Conservation (phyloP, 2,888 invertebrate species). For the Xestia sexstrigata region DNA sequence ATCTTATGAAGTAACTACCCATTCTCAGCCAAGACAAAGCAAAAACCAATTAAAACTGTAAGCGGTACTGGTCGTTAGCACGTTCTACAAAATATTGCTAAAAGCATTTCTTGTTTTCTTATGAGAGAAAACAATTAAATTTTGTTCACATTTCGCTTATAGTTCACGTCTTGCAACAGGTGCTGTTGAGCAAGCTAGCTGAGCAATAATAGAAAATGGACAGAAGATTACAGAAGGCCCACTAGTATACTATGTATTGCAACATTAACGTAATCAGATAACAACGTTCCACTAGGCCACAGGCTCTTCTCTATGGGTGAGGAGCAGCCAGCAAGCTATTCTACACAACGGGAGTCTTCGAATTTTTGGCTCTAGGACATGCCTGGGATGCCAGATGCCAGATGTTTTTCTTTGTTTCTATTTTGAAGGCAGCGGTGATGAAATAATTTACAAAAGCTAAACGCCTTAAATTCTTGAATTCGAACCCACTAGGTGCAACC, state of each 20-base stretch:
- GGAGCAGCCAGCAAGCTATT: not conserved
- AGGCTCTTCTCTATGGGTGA: not conserved
- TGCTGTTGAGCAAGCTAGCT: conserved; percentile 17
- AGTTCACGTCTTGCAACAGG: conserved; percentile 43
- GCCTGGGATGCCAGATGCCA: not conserved
- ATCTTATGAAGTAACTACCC: not conserved
- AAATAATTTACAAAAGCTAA: not conserved
- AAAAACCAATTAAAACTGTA: conserved; percentile 32
- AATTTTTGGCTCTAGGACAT: not conserved
- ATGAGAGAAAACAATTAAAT: conserved; percentile 46
- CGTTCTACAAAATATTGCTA: conserved; percentile 39
- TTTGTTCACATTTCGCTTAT: conserved; percentile 41
- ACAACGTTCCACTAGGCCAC: not conserved
- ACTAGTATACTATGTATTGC: not conserved
- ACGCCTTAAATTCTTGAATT: not conserved
- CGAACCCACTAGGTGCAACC: not conserved
- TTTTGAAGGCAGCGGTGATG: not conserved
- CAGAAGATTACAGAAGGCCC: conserved; percentile 16
- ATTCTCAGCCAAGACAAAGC: not conserved
- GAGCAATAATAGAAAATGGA: not conserved
- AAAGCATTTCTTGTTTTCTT: conserved; percentile 32
- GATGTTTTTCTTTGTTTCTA: not conserved
- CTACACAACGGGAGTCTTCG: not conserved
- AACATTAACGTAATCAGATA: not conserved
- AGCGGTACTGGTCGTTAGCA: conserved; percentile 20